A percentile compares a stretch with the other conserved stretches of the same genome.
Evolutionary conservation across 2,797 vertebrate genomes (phyloP).

Genomic region (Adrianichthys oophorus): DNA sequence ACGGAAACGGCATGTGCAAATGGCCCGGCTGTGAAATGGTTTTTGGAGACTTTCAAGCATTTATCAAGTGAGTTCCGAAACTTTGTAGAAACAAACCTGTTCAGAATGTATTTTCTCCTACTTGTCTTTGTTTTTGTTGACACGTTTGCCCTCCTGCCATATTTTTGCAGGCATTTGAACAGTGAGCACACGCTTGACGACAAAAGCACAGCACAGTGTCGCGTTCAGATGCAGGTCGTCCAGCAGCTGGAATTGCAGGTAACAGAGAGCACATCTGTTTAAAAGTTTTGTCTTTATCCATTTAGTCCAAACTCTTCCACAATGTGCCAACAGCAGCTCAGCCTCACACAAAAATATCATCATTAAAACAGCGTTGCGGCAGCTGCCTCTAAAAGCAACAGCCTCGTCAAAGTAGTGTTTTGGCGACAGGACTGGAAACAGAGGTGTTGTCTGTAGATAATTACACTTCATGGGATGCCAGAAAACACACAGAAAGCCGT

Average conservation of each 20-base stretch:
- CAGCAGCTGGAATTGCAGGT: slow-evolving; percentile 99
- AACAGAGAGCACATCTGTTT: slow-evolving; percentile 15
- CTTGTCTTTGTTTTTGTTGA: no score
- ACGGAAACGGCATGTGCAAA: slow-evolving; percentile 96
- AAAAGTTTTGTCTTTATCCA: not conserved
- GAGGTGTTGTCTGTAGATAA: slow-evolving; percentile 47
- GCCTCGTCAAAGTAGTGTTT: slow-evolving; percentile 24
- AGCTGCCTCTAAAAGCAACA: not conserved
- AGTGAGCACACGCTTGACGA: slow-evolving; percentile 96
- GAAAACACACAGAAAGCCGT: slow-evolving; percentile 28
- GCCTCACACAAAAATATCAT: no score
- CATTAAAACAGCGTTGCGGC: no score
- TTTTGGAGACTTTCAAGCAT: slow-evolving; percentile 95
- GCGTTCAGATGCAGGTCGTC: slow-evolving; percentile 99
- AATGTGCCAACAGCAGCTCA: no score
- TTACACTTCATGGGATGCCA: slow-evolving; percentile 35
- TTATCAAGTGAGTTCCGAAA: slow-evolving; percentile 90
- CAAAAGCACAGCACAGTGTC: slow-evolving; percentile 98
- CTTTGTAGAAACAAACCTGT: no score
- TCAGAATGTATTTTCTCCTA: no score
- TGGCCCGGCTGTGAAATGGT: slow-evolving; percentile 97
- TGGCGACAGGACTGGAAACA: slow-evolving; percentile 46
- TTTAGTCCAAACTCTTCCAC: not conserved
- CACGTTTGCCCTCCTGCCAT: no score
- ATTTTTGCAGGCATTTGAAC: slow-evolving; percentile 93